Evolutionary conservation across 2,888 invertebrate genomes (phyloP).

Genomic region (Hydrotaea diabolus): DNA sequence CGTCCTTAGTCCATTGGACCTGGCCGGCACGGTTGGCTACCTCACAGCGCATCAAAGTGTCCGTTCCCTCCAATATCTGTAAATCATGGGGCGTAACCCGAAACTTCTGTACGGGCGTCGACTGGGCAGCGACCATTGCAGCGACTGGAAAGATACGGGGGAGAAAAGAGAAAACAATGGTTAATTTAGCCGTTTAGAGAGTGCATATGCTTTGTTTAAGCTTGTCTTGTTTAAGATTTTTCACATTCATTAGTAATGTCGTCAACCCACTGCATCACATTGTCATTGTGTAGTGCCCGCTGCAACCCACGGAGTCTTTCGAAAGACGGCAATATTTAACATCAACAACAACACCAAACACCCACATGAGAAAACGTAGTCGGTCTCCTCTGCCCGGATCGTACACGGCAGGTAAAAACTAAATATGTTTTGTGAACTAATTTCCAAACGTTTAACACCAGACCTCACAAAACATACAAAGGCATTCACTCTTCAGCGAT

Average conservation of each 20-base stretch:
- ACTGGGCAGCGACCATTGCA: slow-evolving; percentile 39
- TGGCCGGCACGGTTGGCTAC: slow-evolving; percentile 91
- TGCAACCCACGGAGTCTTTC: slow-evolving; percentile 25
- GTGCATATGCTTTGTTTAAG: background rate
- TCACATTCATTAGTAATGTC: background rate
- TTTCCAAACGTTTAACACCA: slow-evolving; percentile 64
- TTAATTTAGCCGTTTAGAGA: slow-evolving; percentile 36
- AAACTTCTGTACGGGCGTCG: slow-evolving; percentile 87
- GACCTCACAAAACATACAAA: slow-evolving; percentile 31
- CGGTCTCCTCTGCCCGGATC: background rate
- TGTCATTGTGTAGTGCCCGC: slow-evolving; percentile 2
- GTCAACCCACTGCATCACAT: slow-evolving; percentile 16
- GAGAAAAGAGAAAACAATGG: slow-evolving; percentile 11
- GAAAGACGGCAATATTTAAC: background rate
- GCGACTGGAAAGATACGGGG: slow-evolving; percentile 37
- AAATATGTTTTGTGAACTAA: slow-evolving; percentile 64
- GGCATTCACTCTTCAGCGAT: background rate
- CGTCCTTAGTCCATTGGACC: slow-evolving; percentile 97
- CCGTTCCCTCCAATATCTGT: slow-evolving; percentile 91
- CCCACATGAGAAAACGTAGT: slow-evolving; percentile 55
- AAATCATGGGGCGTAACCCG: slow-evolving; percentile 88
- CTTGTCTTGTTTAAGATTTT: background rate
- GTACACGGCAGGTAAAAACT: slow-evolving; percentile 23
- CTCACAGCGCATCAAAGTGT: slow-evolving; percentile 91
- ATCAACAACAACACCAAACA: slow-evolving; percentile 39